phyloP scores from a whole-genome alignment of 2,888 invertebrate genomes.

The Prosapia bicincta region DNA sequence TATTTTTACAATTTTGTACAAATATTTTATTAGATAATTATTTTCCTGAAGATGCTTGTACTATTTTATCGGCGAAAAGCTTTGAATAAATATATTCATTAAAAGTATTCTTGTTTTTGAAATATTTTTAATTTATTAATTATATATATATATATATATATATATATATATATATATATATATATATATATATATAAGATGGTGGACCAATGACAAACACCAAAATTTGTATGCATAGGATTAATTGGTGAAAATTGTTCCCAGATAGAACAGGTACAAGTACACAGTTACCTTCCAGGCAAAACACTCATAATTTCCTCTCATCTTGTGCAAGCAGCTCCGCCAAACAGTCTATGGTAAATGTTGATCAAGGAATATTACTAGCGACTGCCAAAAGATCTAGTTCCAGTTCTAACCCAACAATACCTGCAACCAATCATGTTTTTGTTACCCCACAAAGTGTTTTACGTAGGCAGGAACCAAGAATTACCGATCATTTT shows the following conservation, averaged over 20 bases:
- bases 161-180: too few species aligned
- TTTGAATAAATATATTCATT: too few species aligned
- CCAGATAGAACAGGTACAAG: neutral
- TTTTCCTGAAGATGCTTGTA: too few species aligned
- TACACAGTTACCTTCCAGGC: neutral
- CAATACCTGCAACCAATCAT: neutral
- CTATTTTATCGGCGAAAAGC: too few species aligned
- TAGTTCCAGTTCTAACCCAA: conserved; percentile 5
- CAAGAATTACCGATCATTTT: conserved; percentile 10
- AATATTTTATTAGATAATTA: too few species aligned
- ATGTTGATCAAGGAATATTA: neutral
- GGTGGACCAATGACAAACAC: too few species aligned
- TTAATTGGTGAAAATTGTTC: neutral
- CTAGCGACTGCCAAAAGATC: conserved; percentile 4
- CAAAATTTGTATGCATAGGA: too few species aligned
- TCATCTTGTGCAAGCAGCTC: neutral
- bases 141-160: too few species aligned
- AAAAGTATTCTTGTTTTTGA: too few species aligned
- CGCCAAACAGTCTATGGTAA: neutral
- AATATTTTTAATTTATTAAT: too few species aligned
- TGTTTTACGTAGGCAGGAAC: neutral
- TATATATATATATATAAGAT: too few species aligned
- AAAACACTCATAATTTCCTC: neutral
- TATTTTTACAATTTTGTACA: too few species aligned
- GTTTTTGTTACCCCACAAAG: neutral